phyloP scores from a whole-genome alignment of 2,888 invertebrate genomes.

The Steinernema hermaphroditum region DNA sequence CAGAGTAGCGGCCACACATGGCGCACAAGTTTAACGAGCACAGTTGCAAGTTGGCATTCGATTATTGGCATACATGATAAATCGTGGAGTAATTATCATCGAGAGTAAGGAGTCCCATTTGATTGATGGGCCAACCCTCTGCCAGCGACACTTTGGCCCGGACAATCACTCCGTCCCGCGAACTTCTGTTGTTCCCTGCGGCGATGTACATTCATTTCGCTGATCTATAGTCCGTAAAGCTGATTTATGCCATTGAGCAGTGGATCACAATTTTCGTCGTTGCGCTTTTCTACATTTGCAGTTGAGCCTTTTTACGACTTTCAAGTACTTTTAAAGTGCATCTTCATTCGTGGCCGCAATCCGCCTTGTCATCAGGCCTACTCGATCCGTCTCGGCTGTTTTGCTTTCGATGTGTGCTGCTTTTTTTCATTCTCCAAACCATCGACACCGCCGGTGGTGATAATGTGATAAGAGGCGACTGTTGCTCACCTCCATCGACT shows the following conservation, averaged over 20 bases:
- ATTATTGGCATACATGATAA: constrained; percentile 29
- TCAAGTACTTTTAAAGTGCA: background rate
- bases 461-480: constrained; percentile 26
- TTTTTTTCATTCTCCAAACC: constrained; percentile 16
- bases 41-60: constrained; percentile 13
- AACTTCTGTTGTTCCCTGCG: constrained; percentile 30
- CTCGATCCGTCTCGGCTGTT: background rate
- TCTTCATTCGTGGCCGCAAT: too few species aligned
- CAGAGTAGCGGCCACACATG: too few species aligned
- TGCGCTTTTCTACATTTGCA: background rate
- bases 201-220: constrained; percentile 28
- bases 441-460: constrained; percentile 6
- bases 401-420: constrained; percentile 15
- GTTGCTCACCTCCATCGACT: constrained; percentile 18
- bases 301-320: background rate
- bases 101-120: constrained; percentile 18
- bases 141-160: constrained; percentile 27
- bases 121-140: constrained; percentile 22
- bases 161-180: constrained; percentile 23
- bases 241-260: constrained; percentile 23
- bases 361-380: too few species aligned
- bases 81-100: constrained; percentile 24
- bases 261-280: constrained; percentile 10
- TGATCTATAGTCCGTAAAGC: constrained; percentile 31
- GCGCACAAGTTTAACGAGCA: background rate